Evolutionary conservation across 2,797 vertebrate genomes (phyloP).

Genomic region (Monodelphis domestica): DNA sequence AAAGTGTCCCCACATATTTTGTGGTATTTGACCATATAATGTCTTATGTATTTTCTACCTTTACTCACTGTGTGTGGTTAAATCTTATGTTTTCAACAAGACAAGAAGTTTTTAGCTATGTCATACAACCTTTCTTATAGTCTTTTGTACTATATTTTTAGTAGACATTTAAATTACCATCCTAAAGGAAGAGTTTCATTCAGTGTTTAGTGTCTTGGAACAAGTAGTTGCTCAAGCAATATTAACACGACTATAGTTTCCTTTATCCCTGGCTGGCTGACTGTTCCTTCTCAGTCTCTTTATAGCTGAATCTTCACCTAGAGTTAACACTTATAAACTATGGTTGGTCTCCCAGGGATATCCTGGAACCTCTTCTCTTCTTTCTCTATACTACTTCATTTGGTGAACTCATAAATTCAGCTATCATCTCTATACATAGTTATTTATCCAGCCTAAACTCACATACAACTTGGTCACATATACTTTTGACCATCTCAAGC

Average conservation of each 20-base stretch:
- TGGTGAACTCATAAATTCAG: background rate
- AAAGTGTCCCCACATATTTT: background rate
- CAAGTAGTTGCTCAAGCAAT: background rate
- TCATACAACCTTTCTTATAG: background rate
- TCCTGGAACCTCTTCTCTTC: background rate
- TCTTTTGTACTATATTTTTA: background rate
- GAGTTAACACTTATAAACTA: background rate
- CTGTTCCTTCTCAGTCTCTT: background rate
- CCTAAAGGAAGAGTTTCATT: background rate
- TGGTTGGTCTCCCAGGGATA: background rate
- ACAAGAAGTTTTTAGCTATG: background rate
- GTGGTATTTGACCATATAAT: background rate
- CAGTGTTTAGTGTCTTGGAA: background rate
- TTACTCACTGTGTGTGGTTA: background rate
- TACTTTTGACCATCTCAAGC: background rate
- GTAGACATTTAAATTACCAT: background rate
- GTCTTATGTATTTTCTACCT: background rate
- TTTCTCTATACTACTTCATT: background rate
- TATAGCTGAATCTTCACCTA: background rate
- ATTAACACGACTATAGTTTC: background rate
- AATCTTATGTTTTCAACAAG: background rate
- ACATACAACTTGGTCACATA: no score
- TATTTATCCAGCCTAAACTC: background rate
- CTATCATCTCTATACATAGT: background rate
- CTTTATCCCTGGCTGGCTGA: background rate